A percentile compares a stretch with the other conserved stretches of the same genome.
Conservation (phyloP, 2,797 vertebrate species). For the Sitta carolinensis region DNA sequence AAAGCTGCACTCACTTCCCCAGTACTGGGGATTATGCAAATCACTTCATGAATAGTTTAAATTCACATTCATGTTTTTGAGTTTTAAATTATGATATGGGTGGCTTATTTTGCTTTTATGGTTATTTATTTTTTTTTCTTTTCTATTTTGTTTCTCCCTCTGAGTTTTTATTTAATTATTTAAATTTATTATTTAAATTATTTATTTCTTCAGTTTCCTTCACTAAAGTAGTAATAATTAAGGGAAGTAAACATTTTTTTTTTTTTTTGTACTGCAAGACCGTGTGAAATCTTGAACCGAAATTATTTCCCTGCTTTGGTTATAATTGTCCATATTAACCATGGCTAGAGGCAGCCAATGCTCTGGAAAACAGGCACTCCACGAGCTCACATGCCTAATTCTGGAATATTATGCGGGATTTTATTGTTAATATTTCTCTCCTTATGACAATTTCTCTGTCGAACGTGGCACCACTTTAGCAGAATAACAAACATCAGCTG, state of each 20-base stretch:
- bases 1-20: neutral
- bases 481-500: conserved; percentile 37
- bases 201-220: neutral
- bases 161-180: neutral
- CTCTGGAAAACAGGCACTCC: neutral
- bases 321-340: neutral
- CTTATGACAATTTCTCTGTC: neutral
- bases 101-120: neutral
- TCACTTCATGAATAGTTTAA: conserved; percentile 16
- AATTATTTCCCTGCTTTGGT: neutral
- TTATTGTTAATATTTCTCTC: conserved; percentile 25
- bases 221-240: neutral
- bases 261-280: neutral
- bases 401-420: neutral
- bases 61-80: neutral
- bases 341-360: neutral
- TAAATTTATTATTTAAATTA: neutral
- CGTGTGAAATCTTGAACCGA: neutral
- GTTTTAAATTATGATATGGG: neutral
- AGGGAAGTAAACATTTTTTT: neutral
- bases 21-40: conserved; percentile 20
- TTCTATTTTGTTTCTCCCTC: neutral
- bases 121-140: neutral
- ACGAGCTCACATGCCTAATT: neutral
- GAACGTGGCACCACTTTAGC: conserved; percentile 9